Evolutionary conservation across 2,888 invertebrate genomes (phyloP).

Genomic region (Sericinus montela): DNA sequence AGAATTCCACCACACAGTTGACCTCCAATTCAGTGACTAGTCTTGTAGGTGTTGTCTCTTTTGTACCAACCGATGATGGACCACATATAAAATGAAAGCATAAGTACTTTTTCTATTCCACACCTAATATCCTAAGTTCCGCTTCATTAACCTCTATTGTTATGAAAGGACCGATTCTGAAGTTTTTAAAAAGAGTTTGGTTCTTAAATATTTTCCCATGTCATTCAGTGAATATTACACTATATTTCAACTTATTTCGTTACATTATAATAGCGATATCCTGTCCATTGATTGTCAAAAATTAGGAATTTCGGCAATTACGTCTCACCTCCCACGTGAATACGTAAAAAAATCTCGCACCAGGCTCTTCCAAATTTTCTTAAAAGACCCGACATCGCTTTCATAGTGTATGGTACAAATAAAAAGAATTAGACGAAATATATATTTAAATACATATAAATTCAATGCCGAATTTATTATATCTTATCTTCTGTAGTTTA

Average conservation of each 20-base stretch:
- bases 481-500: no score
- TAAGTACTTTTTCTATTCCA: no score
- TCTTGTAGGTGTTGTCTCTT: no score
- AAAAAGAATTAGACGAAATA: conserved; percentile 19
- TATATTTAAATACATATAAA: background rate
- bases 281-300: conserved; percentile 78
- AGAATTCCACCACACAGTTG: no score
- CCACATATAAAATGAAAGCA: no score
- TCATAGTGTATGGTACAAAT: conserved; percentile 29
- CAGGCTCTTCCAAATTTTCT: conserved; percentile 69
- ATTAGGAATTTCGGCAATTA: conserved; percentile 78
- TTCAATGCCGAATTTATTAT: no score
- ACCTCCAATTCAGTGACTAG: no score
- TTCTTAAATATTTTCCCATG: conserved; percentile 13
- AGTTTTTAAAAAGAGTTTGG: conserved; percentile 5
- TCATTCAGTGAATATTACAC: conserved; percentile 18
- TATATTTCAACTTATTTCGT: conserved; percentile 19
- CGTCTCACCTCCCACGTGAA: conserved; percentile 75
- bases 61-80: no score
- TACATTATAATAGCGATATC: conserved; percentile 68
- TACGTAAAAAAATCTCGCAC: conserved; percentile 61
- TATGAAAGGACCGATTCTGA: background rate
- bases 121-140: no score
- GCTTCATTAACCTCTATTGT: no score
- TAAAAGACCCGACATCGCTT: conserved; percentile 64